phyloP scores from a whole-genome alignment of 2,797 vertebrate genomes.

The Centropyge bicolor region DNA sequence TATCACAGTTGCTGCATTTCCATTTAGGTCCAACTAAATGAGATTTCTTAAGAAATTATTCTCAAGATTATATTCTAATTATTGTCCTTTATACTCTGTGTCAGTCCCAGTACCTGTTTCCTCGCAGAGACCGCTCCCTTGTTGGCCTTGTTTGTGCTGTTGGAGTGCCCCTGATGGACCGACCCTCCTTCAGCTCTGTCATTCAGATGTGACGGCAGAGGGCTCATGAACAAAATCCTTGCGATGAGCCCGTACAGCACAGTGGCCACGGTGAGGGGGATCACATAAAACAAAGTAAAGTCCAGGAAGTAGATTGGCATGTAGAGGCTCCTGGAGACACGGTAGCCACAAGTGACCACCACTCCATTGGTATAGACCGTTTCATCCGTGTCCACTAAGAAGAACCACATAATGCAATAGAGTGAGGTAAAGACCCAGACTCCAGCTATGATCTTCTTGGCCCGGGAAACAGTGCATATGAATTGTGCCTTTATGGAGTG shows the following conservation, averaged over 20 bases:
- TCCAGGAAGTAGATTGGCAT: conserved; percentile 93
- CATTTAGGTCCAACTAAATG: not conserved
- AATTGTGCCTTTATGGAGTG: conserved; percentile 91
- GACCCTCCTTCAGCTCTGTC: conserved; percentile 80
- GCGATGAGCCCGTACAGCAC: conserved; percentile 90
- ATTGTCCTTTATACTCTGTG: not conserved
- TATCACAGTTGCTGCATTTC: not conserved
- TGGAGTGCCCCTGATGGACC: conserved; percentile 78
- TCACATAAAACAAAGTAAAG: conserved; percentile 89
- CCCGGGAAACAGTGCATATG: conserved; percentile 89
- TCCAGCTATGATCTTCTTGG: conserved; percentile 89
- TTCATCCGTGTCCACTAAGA: conserved; percentile 90
- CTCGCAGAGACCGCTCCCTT: conserved; percentile 85
- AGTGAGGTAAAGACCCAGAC: conserved; percentile 91
- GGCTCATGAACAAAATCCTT: conserved; percentile 87
- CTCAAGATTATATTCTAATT: not conserved
- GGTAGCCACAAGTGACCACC: conserved; percentile 89
- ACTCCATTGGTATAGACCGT: conserved; percentile 86
- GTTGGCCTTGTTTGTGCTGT: conserved; percentile 76
- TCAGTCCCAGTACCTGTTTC: conserved; percentile 88
- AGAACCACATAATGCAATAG: conserved; percentile 94
- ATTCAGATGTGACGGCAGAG: conserved; percentile 80
- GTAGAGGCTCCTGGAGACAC: conserved; percentile 90
- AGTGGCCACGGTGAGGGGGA: conserved; percentile 86
- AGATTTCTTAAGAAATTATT: not conserved